Conservation (phyloP, 2,113 vertebrate species). For the Poicephalus gulielmi region DNA sequence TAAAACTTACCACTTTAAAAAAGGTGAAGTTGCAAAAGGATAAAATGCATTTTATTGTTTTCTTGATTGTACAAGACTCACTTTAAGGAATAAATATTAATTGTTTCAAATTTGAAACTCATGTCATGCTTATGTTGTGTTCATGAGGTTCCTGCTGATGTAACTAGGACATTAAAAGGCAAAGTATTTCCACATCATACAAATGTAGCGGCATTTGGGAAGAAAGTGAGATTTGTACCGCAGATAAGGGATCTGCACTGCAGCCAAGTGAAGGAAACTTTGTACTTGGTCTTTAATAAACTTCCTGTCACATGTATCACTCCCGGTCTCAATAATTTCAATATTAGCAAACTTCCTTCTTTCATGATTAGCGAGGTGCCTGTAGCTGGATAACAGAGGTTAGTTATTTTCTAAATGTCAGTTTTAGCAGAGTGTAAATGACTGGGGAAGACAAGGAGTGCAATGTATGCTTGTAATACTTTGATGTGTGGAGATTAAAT, state of each 20-base stretch:
- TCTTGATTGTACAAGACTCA: not conserved
- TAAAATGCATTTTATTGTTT: not conserved
- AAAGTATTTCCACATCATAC: not conserved
- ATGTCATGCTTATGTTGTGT: not conserved
- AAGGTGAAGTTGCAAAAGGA: not conserved
- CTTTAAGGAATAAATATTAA: not conserved
- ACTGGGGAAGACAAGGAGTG: not conserved
- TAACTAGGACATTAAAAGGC: not conserved
- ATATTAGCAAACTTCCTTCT: constrained; percentile 31
- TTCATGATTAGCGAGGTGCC: constrained; percentile 51
- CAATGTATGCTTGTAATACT: not conserved
- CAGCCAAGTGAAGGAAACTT: not conserved
- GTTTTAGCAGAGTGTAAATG: constrained; percentile 9
- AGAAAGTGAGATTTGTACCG: not conserved
- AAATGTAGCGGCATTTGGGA: not conserved
- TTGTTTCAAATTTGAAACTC: not conserved
- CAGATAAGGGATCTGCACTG: constrained; percentile 4
- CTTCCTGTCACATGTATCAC: constrained; percentile 45
- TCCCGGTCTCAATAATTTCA: not conserved
- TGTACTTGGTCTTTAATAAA: constrained; percentile 40
- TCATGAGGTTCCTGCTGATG: not conserved
- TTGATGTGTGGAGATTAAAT: constrained; percentile 56
- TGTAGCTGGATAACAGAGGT: constrained; percentile 25
- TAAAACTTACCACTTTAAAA: not conserved
- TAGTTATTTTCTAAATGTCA: constrained; percentile 56